These are phyloP conservation scores for Pristionchus japonicus DNA, from an alignment of 2,888 invertebrate genomes.

Conservation along the genomic window DNA sequence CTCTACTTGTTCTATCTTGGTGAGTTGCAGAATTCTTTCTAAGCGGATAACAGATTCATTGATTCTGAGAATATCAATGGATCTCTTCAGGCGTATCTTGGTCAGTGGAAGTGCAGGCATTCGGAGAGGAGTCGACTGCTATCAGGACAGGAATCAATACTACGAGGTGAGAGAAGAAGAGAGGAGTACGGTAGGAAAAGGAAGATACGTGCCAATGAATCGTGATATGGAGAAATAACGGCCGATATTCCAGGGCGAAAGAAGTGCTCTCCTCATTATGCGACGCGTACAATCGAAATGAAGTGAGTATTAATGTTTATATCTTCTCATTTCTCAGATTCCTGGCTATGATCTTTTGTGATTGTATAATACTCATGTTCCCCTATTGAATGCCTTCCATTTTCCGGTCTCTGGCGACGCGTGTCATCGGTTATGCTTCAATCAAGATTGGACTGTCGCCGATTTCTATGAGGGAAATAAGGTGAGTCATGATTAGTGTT, in stretches of 20 bases:
- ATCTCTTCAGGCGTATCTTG: neutral
- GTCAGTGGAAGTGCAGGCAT: slow-evolving; percentile 43
- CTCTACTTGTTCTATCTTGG: slow-evolving; percentile 51
- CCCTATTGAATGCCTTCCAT: neutral
- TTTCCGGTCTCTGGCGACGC: slow-evolving; percentile 66
- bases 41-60: neutral
- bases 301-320: slow-evolving; percentile 37
- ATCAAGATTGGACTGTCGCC: slow-evolving; percentile 65
- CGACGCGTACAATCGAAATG: slow-evolving; percentile 59
- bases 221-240: neutral
- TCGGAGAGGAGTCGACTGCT: slow-evolving; percentile 20
- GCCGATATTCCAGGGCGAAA: slow-evolving; percentile 59
- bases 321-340: neutral
- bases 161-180: slow-evolving; percentile 43
- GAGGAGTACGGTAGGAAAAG: neutral
- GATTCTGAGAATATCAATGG: neutral
- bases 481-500: slow-evolving; percentile 47
- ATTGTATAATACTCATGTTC: no score
- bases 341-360: neutral
- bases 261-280: slow-evolving; percentile 65
- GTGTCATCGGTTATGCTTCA: slow-evolving; percentile 69
- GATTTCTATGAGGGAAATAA: slow-evolving; percentile 72
- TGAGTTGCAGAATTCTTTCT: neutral
- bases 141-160: slow-evolving; percentile 42
- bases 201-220: neutral